phyloP scores from a whole-genome alignment of 2,113 vertebrate species.

The Etia nguti region DNA sequence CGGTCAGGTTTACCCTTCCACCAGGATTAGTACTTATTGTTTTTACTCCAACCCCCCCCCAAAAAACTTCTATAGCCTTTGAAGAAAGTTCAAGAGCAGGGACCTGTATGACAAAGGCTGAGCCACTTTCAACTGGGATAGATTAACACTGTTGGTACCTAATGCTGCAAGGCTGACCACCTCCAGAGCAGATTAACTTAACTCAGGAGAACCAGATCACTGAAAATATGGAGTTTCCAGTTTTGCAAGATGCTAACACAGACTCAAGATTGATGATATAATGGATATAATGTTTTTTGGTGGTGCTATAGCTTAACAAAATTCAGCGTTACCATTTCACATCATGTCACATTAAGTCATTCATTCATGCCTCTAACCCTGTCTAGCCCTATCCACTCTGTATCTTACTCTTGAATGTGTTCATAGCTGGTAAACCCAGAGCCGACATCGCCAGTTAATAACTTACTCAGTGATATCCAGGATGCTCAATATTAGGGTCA shows the following conservation, averaged over 20 bases:
- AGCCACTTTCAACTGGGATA: not conserved
- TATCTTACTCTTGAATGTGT: not conserved
- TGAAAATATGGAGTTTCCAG: not conserved
- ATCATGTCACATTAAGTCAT: rapidly evolving
- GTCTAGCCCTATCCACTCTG: not conserved
- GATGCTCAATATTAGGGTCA: not conserved
- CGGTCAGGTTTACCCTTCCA: not conserved
- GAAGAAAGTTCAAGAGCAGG: not conserved
- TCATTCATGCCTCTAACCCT: not conserved
- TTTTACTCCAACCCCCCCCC: not conserved
- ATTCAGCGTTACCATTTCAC: not conserved
- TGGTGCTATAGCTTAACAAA: not conserved
- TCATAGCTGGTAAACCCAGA: not conserved
- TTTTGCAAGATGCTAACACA: not conserved
- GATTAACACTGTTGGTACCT: not conserved
- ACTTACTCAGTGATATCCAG: not conserved
- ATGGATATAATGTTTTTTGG: not conserved
- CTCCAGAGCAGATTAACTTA: not conserved
- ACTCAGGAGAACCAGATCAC: not conserved
- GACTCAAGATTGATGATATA: not conserved
- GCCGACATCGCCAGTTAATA: not conserved
- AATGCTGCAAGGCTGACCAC: not conserved
- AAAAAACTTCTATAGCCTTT: not conserved
- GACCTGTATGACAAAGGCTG: not conserved
- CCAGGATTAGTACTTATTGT: not conserved